Evolutionary conservation across 2,888 invertebrate species (phyloP), one percentile per base, ranked within the genome.

Genomic region (Brachyopa scutellaris): DNA sequence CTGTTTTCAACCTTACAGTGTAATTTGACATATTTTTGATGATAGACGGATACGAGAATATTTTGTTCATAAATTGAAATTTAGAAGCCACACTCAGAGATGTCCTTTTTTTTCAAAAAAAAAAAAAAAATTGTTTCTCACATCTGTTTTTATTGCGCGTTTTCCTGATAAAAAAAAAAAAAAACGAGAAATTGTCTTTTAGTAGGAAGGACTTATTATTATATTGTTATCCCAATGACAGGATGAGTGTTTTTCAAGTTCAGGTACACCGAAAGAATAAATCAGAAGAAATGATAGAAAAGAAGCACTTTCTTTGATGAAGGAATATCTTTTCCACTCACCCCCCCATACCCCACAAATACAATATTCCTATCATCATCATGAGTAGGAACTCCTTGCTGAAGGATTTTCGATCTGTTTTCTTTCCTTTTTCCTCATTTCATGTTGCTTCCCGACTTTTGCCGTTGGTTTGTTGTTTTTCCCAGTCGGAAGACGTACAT

Each of bases 201-300:
- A 9, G 66, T 55, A 21, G 53, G n/a, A 79, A 79, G 73, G 53
- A 73, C 73, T 79, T 79, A 79, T 79, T 59, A 73, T 67, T 79
- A 55, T 61, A 78, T 73, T 67, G 72, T 72, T 64, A 78, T 59
- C 64, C 72, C 72, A 59, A 66, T 45, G 72, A 53, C 73, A 67
- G 79, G 59, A 53, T 79, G 79, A 79, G 72, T 59, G 72, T 53
- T 45, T 79, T 70, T 78, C 66, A 79, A 67, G 78, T 73, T 67
- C 72, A 72, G 78, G 72, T 79, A 67, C 72, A 72, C 36, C 38
- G 13, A 7, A 8, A 33, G 5, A n/a, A 23, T 33, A 23, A 23
- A 36, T 15, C 23, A 64, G 13, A 45, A 67, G 19, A 23, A 49
- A 21, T 57, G 49, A 53, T 47, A 73, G 49, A 66, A 61, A 72